Evolutionary conservation across 2,888 invertebrate genomes (phyloP).

Genomic region (Chouioia cunea): DNA sequence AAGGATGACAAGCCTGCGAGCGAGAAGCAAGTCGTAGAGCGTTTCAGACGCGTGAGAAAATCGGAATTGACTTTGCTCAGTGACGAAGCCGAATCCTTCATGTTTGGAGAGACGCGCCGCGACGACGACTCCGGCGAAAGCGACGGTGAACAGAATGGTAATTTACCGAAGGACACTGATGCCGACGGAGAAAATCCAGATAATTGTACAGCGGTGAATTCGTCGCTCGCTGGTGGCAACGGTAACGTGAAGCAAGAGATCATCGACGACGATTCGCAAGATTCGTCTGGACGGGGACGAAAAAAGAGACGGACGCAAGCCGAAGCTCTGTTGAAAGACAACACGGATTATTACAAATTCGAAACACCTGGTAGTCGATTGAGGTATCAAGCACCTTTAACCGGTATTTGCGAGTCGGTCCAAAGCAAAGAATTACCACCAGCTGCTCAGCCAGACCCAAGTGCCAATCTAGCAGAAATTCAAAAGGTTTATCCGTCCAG

Average conservation of each 20-base stretch:
- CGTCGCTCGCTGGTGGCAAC: constrained; percentile 51
- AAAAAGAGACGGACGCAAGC: constrained; percentile 72
- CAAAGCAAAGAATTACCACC: constrained; percentile 55
- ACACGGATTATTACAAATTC: constrained; percentile 73
- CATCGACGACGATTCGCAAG: constrained; percentile 63
- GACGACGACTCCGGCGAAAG: constrained; percentile 75
- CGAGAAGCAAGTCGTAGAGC: constrained; percentile 76
- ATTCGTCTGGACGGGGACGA: constrained; percentile 59
- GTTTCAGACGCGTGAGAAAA: constrained; percentile 80
- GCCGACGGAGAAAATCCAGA: constrained; percentile 54
- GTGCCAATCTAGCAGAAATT: constrained; percentile 35
- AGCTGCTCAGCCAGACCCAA: constrained; percentile 60
- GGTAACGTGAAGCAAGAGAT: constrained; percentile 55
- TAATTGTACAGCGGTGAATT: constrained; percentile 49
- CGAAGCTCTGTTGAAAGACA: constrained; percentile 73
- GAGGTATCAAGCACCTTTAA: constrained; percentile 68
- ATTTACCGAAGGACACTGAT: constrained; percentile 63
- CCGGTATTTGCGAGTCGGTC: constrained; percentile 65
- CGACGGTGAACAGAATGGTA: constrained; percentile 68
- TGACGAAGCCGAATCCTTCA: constrained; percentile 89
- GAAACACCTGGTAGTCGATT: constrained; percentile 68
- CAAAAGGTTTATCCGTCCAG: constrained; percentile 63
- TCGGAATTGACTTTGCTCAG: constrained; percentile 82
- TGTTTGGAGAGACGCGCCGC: constrained; percentile 80
- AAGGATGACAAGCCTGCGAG: constrained; percentile 62